These are phyloP conservation scores for Polymixis flavicincta DNA, from an alignment of 2,888 invertebrate species.

Conservation along the genomic window DNA sequence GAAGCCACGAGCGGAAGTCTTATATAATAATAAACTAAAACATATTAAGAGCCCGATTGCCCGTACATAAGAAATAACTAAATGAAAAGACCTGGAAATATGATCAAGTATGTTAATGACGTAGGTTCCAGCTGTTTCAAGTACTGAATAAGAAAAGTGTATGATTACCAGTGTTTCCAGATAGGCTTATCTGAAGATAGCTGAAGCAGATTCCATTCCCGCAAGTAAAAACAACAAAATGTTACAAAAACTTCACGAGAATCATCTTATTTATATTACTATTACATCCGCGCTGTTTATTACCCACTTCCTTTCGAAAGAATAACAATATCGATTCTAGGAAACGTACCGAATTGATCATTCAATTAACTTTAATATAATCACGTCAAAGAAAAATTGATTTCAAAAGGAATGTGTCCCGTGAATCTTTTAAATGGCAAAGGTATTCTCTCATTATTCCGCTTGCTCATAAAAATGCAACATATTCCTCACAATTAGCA, in stretches of 20 bases:
- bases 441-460: constrained; percentile 37
- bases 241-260: not conserved
- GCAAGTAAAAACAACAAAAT: not conserved
- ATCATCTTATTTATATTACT: not conserved
- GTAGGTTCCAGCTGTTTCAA: not conserved
- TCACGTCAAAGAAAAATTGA: constrained; percentile 39
- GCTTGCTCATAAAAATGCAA: constrained; percentile 55
- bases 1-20: too few relatives aligned
- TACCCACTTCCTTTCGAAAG: not conserved
- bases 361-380: constrained; percentile 47
- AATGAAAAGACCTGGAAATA: not conserved
- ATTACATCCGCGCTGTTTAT: not conserved
- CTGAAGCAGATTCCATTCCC: not conserved
- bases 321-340: constrained; percentile 8
- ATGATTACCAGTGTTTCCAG: not conserved
- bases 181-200: too few relatives aligned
- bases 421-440: constrained; percentile 15
- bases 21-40: too few relatives aligned
- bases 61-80: not conserved
- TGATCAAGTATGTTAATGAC: not conserved
- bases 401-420: constrained; percentile 15
- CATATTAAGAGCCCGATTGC: too few relatives aligned
- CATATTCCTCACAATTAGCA: constrained; percentile 61
- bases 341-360: constrained; percentile 30
- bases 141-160: not conserved